Percentiles rank a stretch among this genome's conserved stretches.
These are phyloP conservation scores for Melanotaenia maccullochi DNA, from an alignment of 2,797 vertebrate species.

Conservation along the genomic window DNA sequence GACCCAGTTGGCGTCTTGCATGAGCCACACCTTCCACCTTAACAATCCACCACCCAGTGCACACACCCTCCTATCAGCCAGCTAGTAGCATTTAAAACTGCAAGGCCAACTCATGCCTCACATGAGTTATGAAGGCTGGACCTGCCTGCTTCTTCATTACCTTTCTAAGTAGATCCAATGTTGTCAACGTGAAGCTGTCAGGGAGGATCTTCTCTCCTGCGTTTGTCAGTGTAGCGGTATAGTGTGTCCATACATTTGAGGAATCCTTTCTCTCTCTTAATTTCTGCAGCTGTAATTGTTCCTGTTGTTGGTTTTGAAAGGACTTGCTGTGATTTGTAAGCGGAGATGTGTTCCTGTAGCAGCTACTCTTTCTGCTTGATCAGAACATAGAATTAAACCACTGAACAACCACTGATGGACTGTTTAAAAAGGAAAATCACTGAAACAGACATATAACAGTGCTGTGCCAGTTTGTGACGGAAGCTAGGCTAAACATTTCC, in stretches of 20 bases:
- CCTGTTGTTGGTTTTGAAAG: too few species aligned
- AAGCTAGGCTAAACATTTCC: neutral
- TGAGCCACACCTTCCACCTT: slow-evolving; percentile 80
- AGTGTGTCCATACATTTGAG: neutral
- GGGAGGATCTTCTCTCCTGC: too few species aligned
- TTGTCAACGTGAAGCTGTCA: slow-evolving; percentile 35
- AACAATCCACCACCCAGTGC: slow-evolving; percentile 20
- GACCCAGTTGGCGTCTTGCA: slow-evolving; percentile 90
- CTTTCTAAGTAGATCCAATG: slow-evolving; percentile 81
- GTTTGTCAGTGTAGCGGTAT: too few species aligned
- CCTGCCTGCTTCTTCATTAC: slow-evolving; percentile 72
- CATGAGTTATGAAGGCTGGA: slow-evolving; percentile 81
- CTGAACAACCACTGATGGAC: too few species aligned
- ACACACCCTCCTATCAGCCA: slow-evolving; percentile 45
- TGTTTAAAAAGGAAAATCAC: too few species aligned
- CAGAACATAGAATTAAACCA: too few species aligned
- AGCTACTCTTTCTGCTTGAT: too few species aligned
- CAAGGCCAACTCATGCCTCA: slow-evolving; percentile 78
- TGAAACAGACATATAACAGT: neutral
- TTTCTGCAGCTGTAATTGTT: too few species aligned
- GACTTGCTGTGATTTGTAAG: too few species aligned
- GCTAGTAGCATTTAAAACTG: slow-evolving; percentile 56
- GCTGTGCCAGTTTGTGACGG: too few species aligned
- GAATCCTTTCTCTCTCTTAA: too few species aligned
- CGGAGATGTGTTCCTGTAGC: too few species aligned